Evolutionary conservation across 2,797 vertebrate genomes (phyloP).

Genomic region (Bovichtus diacanthus): DNA sequence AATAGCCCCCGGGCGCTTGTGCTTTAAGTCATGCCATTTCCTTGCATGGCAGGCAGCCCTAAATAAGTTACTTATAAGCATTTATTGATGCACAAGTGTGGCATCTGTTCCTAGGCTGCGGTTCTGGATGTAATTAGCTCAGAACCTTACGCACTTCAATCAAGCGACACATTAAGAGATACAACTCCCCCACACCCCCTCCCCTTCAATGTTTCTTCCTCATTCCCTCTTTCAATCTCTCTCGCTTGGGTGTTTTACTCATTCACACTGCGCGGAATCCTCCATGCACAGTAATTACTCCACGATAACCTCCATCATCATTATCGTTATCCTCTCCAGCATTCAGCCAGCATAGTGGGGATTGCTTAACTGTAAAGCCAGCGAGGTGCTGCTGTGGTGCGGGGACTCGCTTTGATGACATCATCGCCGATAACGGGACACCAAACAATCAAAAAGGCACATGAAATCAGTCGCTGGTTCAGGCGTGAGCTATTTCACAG

Average conservation of each 20-base stretch:
- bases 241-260: constrained; percentile 76
- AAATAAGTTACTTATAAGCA: constrained; percentile 91
- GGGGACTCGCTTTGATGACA: constrained; percentile 62
- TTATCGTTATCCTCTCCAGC: constrained; percentile 76
- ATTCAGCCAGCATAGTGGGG: constrained; percentile 54
- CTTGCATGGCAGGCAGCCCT: constrained; percentile 87
- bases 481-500: constrained; percentile 61
- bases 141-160: constrained; percentile 85
- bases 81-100: constrained; percentile 89
- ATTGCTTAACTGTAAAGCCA: constrained; percentile 64
- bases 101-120: constrained; percentile 85
- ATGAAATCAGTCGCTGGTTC: constrained; percentile 61
- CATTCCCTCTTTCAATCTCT: constrained; percentile 70
- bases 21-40: constrained; percentile 89
- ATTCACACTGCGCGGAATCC: constrained; percentile 76
- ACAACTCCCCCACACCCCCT: constrained; percentile 32
- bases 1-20: constrained; percentile 81
- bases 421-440: constrained; percentile 57
- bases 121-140: constrained; percentile 86
- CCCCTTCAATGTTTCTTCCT: constrained; percentile 56
- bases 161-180: constrained; percentile 82
- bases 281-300: constrained; percentile 80
- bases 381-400: constrained; percentile 48
- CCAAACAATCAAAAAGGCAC: constrained; percentile 61
- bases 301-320: constrained; percentile 81